Percentiles rank a stretch among this genome's conserved stretches.
These are phyloP conservation scores for Electrona antarctica DNA, from an alignment of 2,113 vertebrate genomes.

Conservation along the genomic window DNA sequence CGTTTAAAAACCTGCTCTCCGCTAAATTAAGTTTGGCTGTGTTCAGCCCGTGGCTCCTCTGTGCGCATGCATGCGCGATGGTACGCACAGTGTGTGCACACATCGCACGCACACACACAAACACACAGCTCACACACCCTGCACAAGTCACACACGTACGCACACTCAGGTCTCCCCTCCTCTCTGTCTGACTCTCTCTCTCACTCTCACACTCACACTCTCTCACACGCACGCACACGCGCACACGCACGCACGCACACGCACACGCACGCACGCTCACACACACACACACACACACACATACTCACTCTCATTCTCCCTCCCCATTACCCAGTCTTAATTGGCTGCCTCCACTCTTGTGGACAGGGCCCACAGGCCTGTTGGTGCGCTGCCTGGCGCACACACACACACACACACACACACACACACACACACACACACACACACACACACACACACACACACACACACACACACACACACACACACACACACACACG, in stretches of 20 bases:
- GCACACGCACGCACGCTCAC: no score
- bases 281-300: no score
- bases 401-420: no score
- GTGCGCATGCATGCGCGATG: slow-evolving; percentile 39
- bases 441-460: no score
- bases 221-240: background rate
- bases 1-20: slow-evolving; percentile 69
- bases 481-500: no score
- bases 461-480: slow-evolving; percentile 23
- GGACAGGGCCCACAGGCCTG: slow-evolving; percentile 66
- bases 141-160: slow-evolving; percentile 39
- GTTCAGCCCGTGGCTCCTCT: slow-evolving; percentile 71
- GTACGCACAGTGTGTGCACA: slow-evolving; percentile 26
- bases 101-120: slow-evolving; percentile 15
- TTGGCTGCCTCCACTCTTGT: slow-evolving; percentile 57
- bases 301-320: background rate
- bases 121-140: slow-evolving; percentile 8
- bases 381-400: slow-evolving; percentile 34
- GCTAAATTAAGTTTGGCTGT: slow-evolving; percentile 79
- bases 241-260: no score
- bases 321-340: slow-evolving; percentile 57
- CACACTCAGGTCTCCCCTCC: slow-evolving; percentile 48
- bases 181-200: slow-evolving; percentile 61
- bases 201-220: background rate
- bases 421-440: no score